Evolutionary conservation across 2,113 vertebrate species (phyloP).

Genomic region (Stercorarius parasiticus): DNA sequence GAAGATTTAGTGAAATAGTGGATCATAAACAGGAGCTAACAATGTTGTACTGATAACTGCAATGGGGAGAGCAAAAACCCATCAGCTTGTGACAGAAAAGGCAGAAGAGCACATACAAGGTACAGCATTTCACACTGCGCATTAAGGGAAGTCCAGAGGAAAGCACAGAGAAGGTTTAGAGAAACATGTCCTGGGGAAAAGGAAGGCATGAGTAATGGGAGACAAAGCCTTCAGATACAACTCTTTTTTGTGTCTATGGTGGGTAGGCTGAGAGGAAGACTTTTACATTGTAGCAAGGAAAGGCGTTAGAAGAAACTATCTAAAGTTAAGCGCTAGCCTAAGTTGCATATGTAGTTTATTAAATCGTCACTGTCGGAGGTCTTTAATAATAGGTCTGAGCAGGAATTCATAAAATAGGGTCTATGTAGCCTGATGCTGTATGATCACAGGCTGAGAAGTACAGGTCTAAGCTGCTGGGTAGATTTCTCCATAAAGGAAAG

Average conservation of each 20-base stretch:
- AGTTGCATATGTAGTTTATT: neutral
- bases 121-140: neutral
- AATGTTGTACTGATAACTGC: accelerated
- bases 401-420: neutral
- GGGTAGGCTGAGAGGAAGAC: neutral
- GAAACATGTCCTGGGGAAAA: neutral
- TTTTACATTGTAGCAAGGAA: neutral
- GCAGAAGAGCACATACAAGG: neutral
- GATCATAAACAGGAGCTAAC: neutral
- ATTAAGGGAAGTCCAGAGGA: neutral
- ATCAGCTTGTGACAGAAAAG: neutral
- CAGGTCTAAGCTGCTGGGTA: neutral
- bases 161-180: neutral
- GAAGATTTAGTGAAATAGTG: neutral
- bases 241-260: neutral
- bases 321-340: neutral
- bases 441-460: neutral
- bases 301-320: neutral
- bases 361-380: neutral
- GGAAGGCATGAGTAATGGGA: neutral
- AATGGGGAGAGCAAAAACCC: neutral
- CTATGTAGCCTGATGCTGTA: neutral
- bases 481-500: neutral
- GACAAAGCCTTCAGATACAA: neutral
- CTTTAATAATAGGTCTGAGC: neutral